Evolutionary conservation across 1,140 invertebrate genomes (phyloP).

Genomic region (Leptinotarsa undecemlineata): DNA sequence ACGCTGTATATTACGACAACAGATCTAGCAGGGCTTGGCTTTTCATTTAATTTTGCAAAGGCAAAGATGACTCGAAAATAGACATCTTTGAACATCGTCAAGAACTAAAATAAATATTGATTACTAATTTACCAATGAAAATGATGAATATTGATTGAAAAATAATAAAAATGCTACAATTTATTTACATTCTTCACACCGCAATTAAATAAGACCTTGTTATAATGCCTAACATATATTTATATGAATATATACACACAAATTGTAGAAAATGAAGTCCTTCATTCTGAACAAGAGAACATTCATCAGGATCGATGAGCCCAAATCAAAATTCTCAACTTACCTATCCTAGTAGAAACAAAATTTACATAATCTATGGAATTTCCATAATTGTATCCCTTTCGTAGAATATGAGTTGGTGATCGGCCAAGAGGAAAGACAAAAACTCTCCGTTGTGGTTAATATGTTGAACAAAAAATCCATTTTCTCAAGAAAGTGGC

Average conservation of each 20-base stretch:
- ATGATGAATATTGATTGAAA: constrained; percentile 40
- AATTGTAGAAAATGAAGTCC: constrained; percentile 42
- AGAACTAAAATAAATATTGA: constrained; percentile 47
- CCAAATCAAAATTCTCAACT: not conserved
- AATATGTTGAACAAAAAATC: too few relatives aligned
- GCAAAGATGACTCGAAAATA: constrained; percentile 35
- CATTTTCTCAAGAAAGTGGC: not conserved
- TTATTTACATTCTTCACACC: constrained; percentile 52
- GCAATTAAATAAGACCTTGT: constrained; percentile 36
- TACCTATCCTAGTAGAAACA: constrained; percentile 28
- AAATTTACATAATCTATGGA: constrained; percentile 14
- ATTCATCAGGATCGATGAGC: not conserved
- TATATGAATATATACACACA: constrained; percentile 40
- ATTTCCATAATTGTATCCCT: constrained; percentile 1
- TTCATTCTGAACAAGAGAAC: constrained; percentile 29
- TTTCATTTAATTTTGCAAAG: constrained; percentile 35
- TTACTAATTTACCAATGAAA: constrained; percentile 46
- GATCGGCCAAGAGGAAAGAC: not conserved
- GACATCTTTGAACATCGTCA: constrained; percentile 24
- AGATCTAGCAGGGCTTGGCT: constrained; percentile 42
- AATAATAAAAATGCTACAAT: constrained; percentile 48
- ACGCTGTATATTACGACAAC: constrained; percentile 49
- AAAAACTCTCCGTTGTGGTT: not conserved
- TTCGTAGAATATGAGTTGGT: constrained; percentile 8
- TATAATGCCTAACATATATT: constrained; percentile 41